These are phyloP conservation scores for Phortica variegata DNA, from an alignment of 1,140 invertebrate species.

Conservation along the genomic window DNA sequence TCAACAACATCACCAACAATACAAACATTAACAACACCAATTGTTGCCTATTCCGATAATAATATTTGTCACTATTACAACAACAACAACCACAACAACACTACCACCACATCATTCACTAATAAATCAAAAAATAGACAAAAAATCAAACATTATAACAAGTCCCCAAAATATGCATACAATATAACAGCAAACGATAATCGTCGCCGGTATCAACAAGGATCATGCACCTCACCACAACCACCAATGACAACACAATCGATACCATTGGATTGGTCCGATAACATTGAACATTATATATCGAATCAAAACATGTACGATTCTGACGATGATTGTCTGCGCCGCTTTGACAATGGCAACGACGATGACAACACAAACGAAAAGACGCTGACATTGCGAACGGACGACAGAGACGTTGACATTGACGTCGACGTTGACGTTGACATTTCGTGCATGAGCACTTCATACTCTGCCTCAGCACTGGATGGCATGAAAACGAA, in stretches of 20 bases:
- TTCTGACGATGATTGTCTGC: too few relatives aligned
- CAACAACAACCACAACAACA: constrained; percentile 16
- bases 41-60: too few relatives aligned
- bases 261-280: too few relatives aligned
- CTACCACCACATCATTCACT: neutral
- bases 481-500: too few relatives aligned
- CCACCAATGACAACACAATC: too few relatives aligned
- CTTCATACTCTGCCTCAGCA: too few relatives aligned
- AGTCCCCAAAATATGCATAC: neutral
- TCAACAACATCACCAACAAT: constrained; percentile 5
- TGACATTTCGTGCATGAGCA: too few relatives aligned
- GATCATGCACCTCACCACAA: neutral
- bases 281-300: too few relatives aligned
- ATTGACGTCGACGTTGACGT: constrained; percentile 30
- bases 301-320: too few relatives aligned
- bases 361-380: constrained; percentile 12
- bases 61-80: constrained; percentile 6
- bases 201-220: too few relatives aligned
- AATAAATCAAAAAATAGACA: neutral
- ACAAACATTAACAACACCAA: neutral
- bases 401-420: constrained; percentile 5
- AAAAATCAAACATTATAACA: neutral
- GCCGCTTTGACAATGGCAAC: constrained; percentile 23
- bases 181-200: too few relatives aligned
- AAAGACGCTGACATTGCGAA: constrained; percentile 9